Percentiles rank a stretch among this genome's conserved stretches.
Evolutionary conservation across 2,113 vertebrate species (phyloP).

Genomic region (Isurus oxyrinchus): DNA sequence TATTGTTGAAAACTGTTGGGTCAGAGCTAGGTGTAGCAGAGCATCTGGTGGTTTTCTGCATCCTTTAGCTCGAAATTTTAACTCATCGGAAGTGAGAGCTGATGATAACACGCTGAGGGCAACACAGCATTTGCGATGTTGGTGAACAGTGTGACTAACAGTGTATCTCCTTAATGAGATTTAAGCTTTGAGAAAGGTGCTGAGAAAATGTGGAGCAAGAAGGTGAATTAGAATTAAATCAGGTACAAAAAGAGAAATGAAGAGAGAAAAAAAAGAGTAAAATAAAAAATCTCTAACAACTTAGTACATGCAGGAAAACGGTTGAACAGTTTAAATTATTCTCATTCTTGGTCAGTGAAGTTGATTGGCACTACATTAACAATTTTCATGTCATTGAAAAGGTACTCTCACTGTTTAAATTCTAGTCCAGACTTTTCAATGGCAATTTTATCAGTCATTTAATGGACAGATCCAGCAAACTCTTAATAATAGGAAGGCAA

Average conservation of each 20-base stretch:
- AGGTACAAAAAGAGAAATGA: background rate
- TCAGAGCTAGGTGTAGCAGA: background rate
- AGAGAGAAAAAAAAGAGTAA: background rate
- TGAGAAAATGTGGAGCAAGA: background rate
- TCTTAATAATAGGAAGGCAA: background rate
- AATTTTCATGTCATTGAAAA: background rate
- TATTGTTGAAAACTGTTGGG: background rate
- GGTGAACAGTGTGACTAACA: background rate
- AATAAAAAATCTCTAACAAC: background rate
- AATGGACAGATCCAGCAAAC: background rate
- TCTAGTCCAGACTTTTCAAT: background rate
- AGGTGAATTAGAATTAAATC: background rate
- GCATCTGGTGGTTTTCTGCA: background rate
- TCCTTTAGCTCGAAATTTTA: background rate
- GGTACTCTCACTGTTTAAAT: background rate
- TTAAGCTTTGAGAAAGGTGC: background rate
- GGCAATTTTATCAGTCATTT: background rate
- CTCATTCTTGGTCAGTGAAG: background rate
- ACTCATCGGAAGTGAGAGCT: background rate
- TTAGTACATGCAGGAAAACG: background rate
- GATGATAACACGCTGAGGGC: background rate
- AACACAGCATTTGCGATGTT: background rate
- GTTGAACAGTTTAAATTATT: background rate
- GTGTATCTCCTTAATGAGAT: background rate
- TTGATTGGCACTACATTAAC: background rate